These are phyloP conservation scores for Agonopterix arenella DNA, from an alignment of 2,888 invertebrate species.

Conservation along the genomic window DNA sequence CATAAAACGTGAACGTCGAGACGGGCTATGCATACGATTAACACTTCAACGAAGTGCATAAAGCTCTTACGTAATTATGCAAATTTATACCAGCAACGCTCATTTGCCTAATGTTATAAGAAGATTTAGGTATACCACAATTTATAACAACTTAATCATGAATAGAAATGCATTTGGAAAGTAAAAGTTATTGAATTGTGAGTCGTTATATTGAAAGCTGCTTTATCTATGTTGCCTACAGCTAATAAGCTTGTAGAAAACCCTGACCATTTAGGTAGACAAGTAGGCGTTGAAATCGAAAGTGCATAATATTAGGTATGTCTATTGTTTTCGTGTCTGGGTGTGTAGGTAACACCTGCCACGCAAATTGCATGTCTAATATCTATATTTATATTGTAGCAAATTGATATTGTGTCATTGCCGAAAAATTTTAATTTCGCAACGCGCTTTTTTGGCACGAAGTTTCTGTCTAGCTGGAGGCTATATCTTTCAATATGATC, in stretches of 20 bases:
- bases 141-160: neutral
- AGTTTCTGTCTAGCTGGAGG: conserved; percentile 8
- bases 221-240: conserved; percentile 2
- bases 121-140: conserved; percentile 13
- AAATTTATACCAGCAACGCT: conserved; percentile 43
- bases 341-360: conserved; percentile 38
- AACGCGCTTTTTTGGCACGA: conserved; percentile 46
- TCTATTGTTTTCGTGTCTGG: conserved; percentile 26
- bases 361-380: conserved; percentile 31
- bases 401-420: conserved; percentile 48
- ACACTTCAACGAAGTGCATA: conserved; percentile 38
- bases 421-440: conserved; percentile 38
- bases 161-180: conserved; percentile 22
- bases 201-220: too few relatives aligned
- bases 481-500: neutral
- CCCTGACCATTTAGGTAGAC: conserved; percentile 4
- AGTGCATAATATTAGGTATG: conserved; percentile 24
- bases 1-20: conserved; percentile 38
- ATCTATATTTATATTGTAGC: conserved; percentile 27
- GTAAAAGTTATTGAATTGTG: conserved; percentile 23
- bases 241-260: conserved; percentile 1
- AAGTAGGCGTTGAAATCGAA: conserved; percentile 42
- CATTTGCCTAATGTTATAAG: conserved; percentile 34
- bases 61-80: conserved; percentile 56
- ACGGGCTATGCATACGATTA: conserved; percentile 51